Evolutionary conservation across 2,113 vertebrate species (phyloP).

Genomic region (Ochotona curzoniae): DNA sequence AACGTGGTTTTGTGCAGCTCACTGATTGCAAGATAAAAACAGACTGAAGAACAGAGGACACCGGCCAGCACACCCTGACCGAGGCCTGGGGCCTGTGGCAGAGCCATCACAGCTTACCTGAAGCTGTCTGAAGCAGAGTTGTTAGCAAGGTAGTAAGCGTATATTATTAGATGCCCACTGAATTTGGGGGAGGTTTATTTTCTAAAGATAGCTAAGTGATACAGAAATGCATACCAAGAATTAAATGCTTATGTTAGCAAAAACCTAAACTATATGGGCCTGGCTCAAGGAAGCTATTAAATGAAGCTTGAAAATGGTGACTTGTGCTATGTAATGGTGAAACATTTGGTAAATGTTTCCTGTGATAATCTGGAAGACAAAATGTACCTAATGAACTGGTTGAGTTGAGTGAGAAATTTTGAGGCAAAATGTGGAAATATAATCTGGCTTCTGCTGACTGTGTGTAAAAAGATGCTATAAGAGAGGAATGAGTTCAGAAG

Average conservation of each 20-base stretch:
- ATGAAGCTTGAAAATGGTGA: not conserved
- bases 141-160: not conserved
- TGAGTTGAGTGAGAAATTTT: not conserved
- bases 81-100: not conserved
- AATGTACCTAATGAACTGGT: not conserved
- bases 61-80: not conserved
- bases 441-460: not conserved
- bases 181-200: not conserved
- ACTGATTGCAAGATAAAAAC: not conserved
- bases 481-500: not conserved
- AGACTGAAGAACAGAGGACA: too few species aligned
- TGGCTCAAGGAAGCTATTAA: constrained; percentile 2
- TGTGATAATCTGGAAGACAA: not conserved
- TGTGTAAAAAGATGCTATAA: not conserved
- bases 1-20: not conserved
- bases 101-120: not conserved
- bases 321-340: not conserved
- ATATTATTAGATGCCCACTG: not conserved
- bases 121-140: not conserved
- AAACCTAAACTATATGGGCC: not conserved
- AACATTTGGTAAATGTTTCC: not conserved
- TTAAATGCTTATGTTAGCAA: constrained; percentile 24
- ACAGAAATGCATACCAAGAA: constrained; percentile 6
- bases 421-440: not conserved
- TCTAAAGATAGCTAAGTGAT: constrained; percentile 5